A percentile compares a stretch with the other conserved stretches of the same genome.
phyloP scores from a whole-genome alignment of 2,888 invertebrate genomes.

The Platycheirus rosarum region DNA sequence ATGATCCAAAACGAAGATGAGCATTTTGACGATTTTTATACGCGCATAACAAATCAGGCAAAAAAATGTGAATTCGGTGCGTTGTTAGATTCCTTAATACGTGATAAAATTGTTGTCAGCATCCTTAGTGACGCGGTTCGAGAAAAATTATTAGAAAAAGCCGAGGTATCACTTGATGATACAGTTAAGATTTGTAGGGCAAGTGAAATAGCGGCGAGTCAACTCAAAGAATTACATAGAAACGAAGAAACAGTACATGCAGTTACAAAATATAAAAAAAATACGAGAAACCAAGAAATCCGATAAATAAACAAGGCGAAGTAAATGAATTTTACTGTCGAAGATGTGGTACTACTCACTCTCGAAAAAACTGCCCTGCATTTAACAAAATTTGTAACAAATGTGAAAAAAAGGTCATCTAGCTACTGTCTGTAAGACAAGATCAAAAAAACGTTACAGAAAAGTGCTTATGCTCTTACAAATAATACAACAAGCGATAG shows the following conservation, averaged over 20 bases:
- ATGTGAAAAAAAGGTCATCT: conserved; percentile 48
- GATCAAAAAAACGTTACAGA: conserved; percentile 27
- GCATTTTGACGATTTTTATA: conserved; percentile 65
- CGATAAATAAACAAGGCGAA: conserved; percentile 14
- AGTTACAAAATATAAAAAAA: conserved; percentile 22
- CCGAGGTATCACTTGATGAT: conserved; percentile 55
- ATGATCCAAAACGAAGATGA: conserved; percentile 54
- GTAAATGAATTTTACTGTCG: conserved; percentile 36
- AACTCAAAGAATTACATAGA: conserved; percentile 43
- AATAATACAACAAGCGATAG: conserved; percentile 27
- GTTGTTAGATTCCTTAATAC: conserved; percentile 41
- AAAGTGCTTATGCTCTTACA: conserved; percentile 49
- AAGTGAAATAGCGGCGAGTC: conserved; percentile 62
- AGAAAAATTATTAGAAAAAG: conserved; percentile 60
- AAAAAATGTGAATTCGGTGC: conserved; percentile 60
- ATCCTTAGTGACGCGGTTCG: conserved; percentile 48
- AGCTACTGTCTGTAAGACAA: conserved; percentile 41
- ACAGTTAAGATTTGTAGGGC: conserved; percentile 63
- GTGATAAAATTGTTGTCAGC: conserved; percentile 59
- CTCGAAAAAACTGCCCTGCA: conserved; percentile 50
- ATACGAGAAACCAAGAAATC: conserved; percentile 20
- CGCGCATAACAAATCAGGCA: conserved; percentile 56
- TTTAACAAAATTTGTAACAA: conserved; percentile 59
- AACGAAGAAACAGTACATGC: conserved; percentile 30
- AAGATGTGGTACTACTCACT: conserved; percentile 56